Evolutionary conservation across 2,797 vertebrate genomes (phyloP).

Genomic region (Sebastes steindachneri): DNA sequence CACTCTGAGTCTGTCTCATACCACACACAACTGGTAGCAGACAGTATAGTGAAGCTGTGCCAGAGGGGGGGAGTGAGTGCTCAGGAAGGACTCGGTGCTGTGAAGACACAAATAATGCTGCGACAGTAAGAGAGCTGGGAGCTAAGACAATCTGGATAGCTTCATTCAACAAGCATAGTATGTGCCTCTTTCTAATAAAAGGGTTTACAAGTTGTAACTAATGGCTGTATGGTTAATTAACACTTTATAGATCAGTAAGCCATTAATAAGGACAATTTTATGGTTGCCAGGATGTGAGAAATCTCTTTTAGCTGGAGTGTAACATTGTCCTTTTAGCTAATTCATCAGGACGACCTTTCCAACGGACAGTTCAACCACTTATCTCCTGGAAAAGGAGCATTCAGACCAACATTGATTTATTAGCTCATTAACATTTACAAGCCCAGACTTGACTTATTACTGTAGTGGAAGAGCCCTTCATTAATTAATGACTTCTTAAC

Average conservation of each 20-base stretch:
- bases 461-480: background rate
- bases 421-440: slow-evolving; percentile 5
- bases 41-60: slow-evolving; percentile 9
- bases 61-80: slow-evolving; percentile 10
- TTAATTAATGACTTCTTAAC: background rate
- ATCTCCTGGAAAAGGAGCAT: background rate
- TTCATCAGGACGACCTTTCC: background rate
- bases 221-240: background rate
- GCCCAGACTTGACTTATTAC: background rate
- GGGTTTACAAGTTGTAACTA: background rate
- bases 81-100: background rate
- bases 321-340: background rate
- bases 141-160: background rate
- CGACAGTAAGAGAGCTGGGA: background rate
- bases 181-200: background rate
- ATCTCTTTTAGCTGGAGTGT: background rate
- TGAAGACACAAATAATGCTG: slow-evolving; percentile 10
- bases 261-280: background rate
- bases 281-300: background rate
- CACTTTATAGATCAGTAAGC: background rate
- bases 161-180: background rate
- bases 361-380: background rate
- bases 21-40: background rate
- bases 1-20: slow-evolving; percentile 11
- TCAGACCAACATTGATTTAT: background rate